These are phyloP conservation scores for Halichoeres trimaculatus DNA, from an alignment of 2,113 vertebrate genomes.

Conservation along the genomic window DNA sequence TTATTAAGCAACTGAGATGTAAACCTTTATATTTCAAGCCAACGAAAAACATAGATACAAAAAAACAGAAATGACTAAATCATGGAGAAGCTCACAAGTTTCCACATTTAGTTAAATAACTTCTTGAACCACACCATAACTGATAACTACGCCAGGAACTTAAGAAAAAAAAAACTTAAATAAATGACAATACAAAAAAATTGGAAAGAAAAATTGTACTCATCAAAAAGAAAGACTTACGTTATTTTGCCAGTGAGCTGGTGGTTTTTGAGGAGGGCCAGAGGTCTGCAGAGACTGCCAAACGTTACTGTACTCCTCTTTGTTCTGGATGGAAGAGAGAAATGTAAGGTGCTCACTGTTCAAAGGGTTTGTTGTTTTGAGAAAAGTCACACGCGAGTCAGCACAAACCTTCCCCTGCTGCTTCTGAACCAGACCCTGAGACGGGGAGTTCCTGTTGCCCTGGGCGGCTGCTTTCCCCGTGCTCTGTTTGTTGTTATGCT, in stretches of 20 bases:
- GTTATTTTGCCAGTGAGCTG: conserved; percentile 85
- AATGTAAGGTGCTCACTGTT: background rate
- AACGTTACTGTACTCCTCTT: conserved; percentile 91
- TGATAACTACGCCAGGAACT: no score
- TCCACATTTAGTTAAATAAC: no score
- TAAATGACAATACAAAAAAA: background rate
- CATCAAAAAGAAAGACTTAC: conserved; percentile 75
- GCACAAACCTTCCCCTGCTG: conserved; percentile 77
- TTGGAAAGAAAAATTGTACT: background rate
- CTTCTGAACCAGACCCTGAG: conserved; percentile 84
- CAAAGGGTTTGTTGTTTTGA: background rate
- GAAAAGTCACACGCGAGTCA: background rate
- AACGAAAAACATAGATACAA: no score
- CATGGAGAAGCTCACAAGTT: no score
- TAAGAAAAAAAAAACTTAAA: no score
- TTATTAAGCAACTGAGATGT: background rate
- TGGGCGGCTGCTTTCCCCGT: conserved; percentile 83
- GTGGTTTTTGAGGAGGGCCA: conserved; percentile 83
- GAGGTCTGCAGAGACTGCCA: conserved; percentile 92
- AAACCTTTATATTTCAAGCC: no score
- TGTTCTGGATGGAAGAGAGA: conserved; percentile 57
- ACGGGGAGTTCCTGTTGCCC: conserved; percentile 81
- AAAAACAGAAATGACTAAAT: no score
- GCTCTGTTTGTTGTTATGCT: conserved; percentile 86
- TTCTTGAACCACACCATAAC: no score